Evolutionary conservation across 1,140 invertebrate species (phyloP).

Genomic region (Teleopsis dalmanni): DNA sequence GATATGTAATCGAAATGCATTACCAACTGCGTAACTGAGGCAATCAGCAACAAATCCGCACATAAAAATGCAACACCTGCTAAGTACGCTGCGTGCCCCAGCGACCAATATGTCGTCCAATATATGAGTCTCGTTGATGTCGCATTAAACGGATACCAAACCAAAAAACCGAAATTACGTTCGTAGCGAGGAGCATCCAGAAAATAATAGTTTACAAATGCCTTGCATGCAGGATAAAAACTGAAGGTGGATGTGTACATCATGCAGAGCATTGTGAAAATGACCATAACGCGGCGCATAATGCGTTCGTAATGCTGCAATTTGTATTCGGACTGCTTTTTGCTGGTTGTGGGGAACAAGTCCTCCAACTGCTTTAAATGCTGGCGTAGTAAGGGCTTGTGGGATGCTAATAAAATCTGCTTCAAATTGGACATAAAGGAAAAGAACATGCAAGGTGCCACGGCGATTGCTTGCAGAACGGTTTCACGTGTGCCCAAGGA

Average conservation of each 20-base stretch:
- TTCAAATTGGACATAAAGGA: conserved; percentile 32
- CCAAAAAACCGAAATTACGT: conserved; percentile 31
- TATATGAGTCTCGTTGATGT: conserved; percentile 24
- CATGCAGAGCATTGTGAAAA: conserved; percentile 29
- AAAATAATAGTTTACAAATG: conserved; percentile 26
- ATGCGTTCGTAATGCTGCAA: conserved; percentile 20
- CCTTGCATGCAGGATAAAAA: conserved; percentile 30
- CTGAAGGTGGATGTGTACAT: conserved; percentile 30
- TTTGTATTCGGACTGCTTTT: conserved; percentile 18
- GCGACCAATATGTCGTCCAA: conserved; percentile 30
- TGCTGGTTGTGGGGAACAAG: conserved; percentile 25
- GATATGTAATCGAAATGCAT: conserved; percentile 38
- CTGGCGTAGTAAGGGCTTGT: conserved; percentile 13
- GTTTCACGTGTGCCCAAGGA: conserved; percentile 27
- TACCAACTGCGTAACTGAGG: conserved; percentile 34
- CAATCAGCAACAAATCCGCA: conserved; percentile 30
- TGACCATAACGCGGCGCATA: conserved; percentile 31
- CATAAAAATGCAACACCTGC: conserved; percentile 37
- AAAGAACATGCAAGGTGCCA: conserved; percentile 35
- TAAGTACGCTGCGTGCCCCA: conserved; percentile 33
- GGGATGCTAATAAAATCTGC: conserved; percentile 18
- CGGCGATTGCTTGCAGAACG: conserved; percentile 29
- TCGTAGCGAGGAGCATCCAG: conserved; percentile 30
- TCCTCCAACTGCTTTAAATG: conserved; percentile 27
- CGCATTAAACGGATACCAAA: conserved; percentile 37